Evolutionary conservation across 2,797 vertebrate species (phyloP).

Genomic region (Orestias chungarensis): DNA sequence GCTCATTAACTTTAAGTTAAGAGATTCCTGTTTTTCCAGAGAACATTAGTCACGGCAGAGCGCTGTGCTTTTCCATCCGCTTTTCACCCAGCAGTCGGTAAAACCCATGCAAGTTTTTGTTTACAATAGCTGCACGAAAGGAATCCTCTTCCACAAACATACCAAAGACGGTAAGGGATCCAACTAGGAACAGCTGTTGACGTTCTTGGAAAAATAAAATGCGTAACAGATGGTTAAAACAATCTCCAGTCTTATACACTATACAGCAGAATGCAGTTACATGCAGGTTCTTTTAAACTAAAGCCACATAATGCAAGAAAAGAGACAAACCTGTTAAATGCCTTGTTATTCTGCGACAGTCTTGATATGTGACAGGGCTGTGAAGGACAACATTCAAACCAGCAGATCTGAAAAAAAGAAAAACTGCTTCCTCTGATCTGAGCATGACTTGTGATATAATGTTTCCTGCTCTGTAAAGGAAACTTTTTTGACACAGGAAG

Average conservation of each 20-base stretch:
- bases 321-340: not conserved
- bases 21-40: not conserved
- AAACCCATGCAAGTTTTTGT: not conserved
- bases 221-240: not conserved
- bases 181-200: not conserved
- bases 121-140: not conserved
- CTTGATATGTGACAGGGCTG: not conserved
- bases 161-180: not conserved
- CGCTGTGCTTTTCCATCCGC: not conserved
- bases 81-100: not conserved
- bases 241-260: not conserved
- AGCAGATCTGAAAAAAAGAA: not conserved
- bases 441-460: not conserved
- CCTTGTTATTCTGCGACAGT: not conserved
- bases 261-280: not conserved
- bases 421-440: constrained; percentile 4
- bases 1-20: not conserved
- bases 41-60: not conserved
- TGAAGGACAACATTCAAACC: constrained; percentile 1
- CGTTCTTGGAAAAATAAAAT: not conserved
- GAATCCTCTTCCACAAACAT: not conserved
- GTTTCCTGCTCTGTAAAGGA: not conserved
- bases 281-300: not conserved
- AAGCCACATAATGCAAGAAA: not conserved
- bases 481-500: not conserved